These are phyloP conservation scores for Nymphalis polychloros DNA, from an alignment of 2,888 invertebrate species.

Conservation along the genomic window DNA sequence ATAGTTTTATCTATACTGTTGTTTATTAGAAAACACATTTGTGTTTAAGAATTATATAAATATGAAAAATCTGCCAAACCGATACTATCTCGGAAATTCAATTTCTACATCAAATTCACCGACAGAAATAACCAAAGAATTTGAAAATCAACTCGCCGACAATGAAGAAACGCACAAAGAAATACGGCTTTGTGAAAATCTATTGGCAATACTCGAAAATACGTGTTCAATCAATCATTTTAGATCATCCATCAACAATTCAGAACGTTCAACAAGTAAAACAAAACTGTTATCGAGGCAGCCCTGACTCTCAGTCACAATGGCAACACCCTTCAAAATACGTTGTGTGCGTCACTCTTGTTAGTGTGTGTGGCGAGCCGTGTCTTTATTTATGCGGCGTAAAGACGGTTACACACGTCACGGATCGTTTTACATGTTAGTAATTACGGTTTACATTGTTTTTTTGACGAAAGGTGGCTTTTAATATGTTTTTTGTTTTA, in stretches of 20 bases:
- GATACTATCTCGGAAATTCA: neutral
- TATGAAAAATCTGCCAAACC: neutral
- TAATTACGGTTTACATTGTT: conserved; percentile 1
- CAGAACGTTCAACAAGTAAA: conserved; percentile 75
- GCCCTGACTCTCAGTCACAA: conserved; percentile 48
- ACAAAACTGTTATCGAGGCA: conserved; percentile 72
- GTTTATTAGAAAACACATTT: neutral
- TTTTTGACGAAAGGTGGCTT: neutral
- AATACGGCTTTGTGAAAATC: conserved; percentile 30
- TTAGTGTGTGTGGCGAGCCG: conserved; percentile 9
- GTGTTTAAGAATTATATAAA: neutral
- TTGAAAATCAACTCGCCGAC: conserved; percentile 24
- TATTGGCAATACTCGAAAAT: conserved; percentile 33
- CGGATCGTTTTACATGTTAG: conserved; percentile 5
- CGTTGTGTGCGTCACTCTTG: conserved; percentile 1
- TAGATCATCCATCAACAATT: conserved; percentile 71
- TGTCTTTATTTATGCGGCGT: conserved; percentile 17
- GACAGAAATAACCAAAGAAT: conserved; percentile 12
- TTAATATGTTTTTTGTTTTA: neutral
- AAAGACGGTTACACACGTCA: conserved; percentile 19
- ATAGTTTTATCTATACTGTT: neutral
- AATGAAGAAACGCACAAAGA: conserved; percentile 23
- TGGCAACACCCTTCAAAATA: conserved; percentile 14
- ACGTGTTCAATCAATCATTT: conserved; percentile 72
- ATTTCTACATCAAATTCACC: neutral